Conservation (phyloP, 23 tunicate genomes). For the Ascidia mentula region DNA sequence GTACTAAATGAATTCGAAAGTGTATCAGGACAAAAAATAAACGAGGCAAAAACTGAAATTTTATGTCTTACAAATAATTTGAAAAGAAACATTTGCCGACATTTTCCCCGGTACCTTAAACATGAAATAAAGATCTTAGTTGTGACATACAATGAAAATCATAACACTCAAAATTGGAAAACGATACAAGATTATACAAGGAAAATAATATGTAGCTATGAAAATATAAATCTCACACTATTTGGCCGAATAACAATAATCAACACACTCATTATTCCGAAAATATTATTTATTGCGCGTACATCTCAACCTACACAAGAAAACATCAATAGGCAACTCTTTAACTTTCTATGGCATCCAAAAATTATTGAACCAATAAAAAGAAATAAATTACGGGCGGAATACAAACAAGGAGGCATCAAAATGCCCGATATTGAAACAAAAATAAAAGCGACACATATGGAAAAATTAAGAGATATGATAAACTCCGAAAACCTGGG, state of each 20-base stretch:
- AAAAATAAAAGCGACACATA: not conserved
- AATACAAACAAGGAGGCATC: not conserved
- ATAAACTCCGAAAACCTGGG: not conserved
- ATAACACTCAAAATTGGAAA: not conserved
- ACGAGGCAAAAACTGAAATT: slow-evolving; percentile 25
- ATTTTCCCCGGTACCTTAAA: not conserved
- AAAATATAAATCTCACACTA: not conserved
- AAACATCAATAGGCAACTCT: not conserved
- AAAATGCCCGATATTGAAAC: slow-evolving; percentile 9
- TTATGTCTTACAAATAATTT: not conserved
- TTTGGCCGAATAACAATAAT: not conserved
- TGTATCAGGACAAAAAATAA: slow-evolving; percentile 26
- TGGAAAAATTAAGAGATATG: not conserved
- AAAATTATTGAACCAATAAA: slow-evolving; percentile 7
- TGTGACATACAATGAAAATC: not conserved
- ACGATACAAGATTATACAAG: not conserved
- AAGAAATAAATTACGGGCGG: not conserved
- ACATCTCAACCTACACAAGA: not conserved
- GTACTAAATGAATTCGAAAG: slow-evolving; percentile 3
- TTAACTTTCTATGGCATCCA: slow-evolving; percentile 6
- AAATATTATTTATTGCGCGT: not conserved
- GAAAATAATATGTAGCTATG: not conserved
- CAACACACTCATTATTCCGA: not conserved
- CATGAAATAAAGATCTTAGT: not conserved
- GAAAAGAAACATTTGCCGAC: not conserved